phyloP scores from a whole-genome alignment of 1,140 invertebrate species.

The Cepaea nemoralis region DNA sequence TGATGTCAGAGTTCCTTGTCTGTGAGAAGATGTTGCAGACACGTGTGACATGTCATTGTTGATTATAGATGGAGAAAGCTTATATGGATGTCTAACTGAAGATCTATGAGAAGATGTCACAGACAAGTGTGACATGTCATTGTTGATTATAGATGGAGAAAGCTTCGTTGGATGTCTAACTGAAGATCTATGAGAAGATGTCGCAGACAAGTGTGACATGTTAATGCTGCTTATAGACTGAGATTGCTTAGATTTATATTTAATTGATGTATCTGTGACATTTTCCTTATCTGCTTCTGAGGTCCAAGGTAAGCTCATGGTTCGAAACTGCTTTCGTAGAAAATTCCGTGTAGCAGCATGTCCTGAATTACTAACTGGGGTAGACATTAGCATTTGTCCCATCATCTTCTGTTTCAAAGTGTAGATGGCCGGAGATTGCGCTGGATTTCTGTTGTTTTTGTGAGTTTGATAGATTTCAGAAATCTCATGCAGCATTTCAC shows the following conservation, averaged over 20 bases:
- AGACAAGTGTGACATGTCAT: too few species aligned
- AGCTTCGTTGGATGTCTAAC: too few species aligned
- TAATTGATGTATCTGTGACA: background rate
- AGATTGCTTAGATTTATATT: background rate
- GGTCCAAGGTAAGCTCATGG: background rate
- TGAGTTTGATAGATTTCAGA: background rate
- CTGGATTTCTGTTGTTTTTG: background rate
- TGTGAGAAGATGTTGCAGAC: background rate
- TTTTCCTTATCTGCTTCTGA: conserved; percentile 1
- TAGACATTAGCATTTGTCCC: conserved; percentile 21
- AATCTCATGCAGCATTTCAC: background rate
- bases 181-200: too few species aligned
- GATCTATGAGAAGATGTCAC: too few species aligned
- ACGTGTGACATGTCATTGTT: too few species aligned
- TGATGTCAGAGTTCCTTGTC: conserved; percentile 1
- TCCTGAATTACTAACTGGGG: background rate
- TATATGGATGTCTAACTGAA: too few species aligned
- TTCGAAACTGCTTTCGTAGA: background rate
- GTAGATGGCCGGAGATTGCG: background rate
- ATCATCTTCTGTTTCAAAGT: background rate
- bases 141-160: too few species aligned
- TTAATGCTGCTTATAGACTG: too few species aligned
- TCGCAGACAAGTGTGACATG: too few species aligned
- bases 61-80: too few species aligned
- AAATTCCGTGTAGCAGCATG: background rate